Base-by-base conservation (phyloP, 2,888 invertebrate genomes). In the Anthrax anthrax region DNA sequence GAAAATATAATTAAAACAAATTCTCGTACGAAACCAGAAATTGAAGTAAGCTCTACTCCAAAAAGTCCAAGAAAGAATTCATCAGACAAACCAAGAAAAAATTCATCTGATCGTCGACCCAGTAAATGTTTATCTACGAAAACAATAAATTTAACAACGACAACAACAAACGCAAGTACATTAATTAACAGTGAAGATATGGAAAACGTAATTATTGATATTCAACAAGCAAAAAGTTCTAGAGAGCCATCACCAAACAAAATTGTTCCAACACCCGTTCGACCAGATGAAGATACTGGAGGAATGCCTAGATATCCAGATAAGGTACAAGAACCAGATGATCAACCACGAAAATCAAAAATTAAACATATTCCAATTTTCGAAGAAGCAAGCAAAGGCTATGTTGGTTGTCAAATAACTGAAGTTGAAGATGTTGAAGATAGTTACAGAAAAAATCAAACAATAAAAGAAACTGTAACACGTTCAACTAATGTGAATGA, bases 191-290 rank as follows among this genome's bases (percentile, higher is more conserved):
- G 71, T 18, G 67, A 72, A 23, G 67, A 65, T 17, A 67, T 73
- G 52, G 75, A 76, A 56, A 77, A 78, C 55, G 65, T 80, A n/a
- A 72, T 80, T 29, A 76, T 81, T 47, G 80, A 81, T 59, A 73
- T 81, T 41, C 77, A 80, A 59, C 76, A 78, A 59, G 81, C 83
- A 0, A 81, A 80, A 63, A 84, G 84, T 42, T 83, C 84, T 0
- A 68, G 84, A 17, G 84, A 84, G 62, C 80, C 80, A 43, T 81
- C 83, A 5, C 84, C 84, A 1, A 81, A 83, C 58, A 74, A 78
- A 50, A 75, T 81, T 46, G 78, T 80, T 55, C 81, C 81, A 1
- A 75, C 76, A 12, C 81, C 81, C 1, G 72, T 80, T 5, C 72
- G 74, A 37, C 72, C 75, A 9, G 69, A 70, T 42, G 76, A 75